A percentile compares a stretch with the other conserved stretches of the same genome.
These are phyloP conservation scores for Calliphora vomitoria DNA, from an alignment of 2,888 invertebrate genomes.

Conservation along the genomic window DNA sequence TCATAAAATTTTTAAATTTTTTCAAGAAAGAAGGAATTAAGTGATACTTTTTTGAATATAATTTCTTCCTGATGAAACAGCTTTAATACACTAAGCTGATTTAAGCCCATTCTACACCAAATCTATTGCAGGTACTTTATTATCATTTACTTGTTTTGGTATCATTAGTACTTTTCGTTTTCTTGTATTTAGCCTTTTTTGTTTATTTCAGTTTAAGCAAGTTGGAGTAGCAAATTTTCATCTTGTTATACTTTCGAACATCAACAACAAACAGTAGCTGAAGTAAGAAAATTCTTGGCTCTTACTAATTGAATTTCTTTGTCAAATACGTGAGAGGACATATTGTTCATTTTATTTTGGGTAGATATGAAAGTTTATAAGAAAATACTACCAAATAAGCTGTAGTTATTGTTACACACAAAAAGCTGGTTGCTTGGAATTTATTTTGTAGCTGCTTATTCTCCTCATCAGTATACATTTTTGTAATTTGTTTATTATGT, in stretches of 20 bases:
- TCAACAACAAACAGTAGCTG: conserved; percentile 32
- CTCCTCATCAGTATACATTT: conserved; percentile 59
- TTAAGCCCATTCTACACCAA: background rate
- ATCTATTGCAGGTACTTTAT: conserved; percentile 4
- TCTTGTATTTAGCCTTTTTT: background rate
- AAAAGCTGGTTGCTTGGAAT: conserved; percentile 31
- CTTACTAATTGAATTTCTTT: conserved; percentile 73
- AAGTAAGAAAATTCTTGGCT: conserved; percentile 60
- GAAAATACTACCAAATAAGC: conserved; percentile 21
- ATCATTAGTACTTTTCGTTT: conserved; percentile 31
- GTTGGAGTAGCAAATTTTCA: conserved; percentile 64
- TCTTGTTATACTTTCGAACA: conserved; percentile 54
- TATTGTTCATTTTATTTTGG: conserved; percentile 43
- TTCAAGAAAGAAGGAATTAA: too few species aligned
- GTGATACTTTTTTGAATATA: too few species aligned
- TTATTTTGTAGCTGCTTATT: conserved; percentile 33
- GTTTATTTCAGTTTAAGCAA: conserved; percentile 12
- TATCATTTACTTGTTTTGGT: conserved; percentile 21
- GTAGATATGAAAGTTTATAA: background rate
- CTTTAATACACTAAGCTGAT: background rate
- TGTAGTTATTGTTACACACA: conserved; percentile 37
- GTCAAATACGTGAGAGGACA: conserved; percentile 73
- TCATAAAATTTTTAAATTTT: too few species aligned
- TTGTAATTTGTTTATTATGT: conserved; percentile 70
- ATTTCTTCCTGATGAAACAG: too few species aligned